These are phyloP conservation scores for Premnoplex brunnescens DNA, from an alignment of 2,797 vertebrate species.

Conservation along the genomic window DNA sequence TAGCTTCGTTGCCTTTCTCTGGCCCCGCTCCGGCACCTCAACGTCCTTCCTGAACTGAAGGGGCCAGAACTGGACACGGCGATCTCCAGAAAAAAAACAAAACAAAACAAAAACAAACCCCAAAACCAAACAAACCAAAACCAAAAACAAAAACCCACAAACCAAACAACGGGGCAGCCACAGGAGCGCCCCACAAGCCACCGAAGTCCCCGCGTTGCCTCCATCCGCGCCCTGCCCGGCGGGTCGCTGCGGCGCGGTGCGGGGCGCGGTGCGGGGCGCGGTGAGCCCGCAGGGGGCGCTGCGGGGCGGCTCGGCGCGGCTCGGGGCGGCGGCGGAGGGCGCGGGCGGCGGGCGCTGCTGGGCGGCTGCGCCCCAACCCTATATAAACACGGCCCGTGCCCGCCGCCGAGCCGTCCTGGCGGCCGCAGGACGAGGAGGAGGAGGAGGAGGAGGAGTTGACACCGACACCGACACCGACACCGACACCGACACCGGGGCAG, in stretches of 20 bases:
- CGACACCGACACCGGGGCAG: neutral
- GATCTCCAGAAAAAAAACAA: neutral
- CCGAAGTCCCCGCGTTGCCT: fast-evolving
- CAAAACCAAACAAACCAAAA: too few relatives aligned
- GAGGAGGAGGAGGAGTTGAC: neutral
- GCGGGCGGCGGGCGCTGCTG: conserved; percentile 4
- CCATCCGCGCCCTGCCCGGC: too few relatives aligned
- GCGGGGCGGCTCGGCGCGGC: neutral
- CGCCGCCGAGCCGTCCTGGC: neutral
- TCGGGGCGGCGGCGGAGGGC: neutral
- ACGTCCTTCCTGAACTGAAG: neutral
- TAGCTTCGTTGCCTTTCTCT: neutral
- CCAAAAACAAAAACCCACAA: too few relatives aligned
- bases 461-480: too few relatives aligned
- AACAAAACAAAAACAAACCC: too few relatives aligned
- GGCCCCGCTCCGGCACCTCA: neutral
- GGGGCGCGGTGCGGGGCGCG: neutral
- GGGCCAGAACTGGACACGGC: neutral
- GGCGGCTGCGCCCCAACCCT: neutral
- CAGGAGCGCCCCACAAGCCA: fast-evolving
- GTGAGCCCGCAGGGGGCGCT: neutral
- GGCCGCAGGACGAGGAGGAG: neutral
- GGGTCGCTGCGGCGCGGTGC: neutral
- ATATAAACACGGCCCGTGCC: neutral
- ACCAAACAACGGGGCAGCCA: neutral